Conservation (phyloP, 1,140 invertebrate species). For the Chlorops oryzae region DNA sequence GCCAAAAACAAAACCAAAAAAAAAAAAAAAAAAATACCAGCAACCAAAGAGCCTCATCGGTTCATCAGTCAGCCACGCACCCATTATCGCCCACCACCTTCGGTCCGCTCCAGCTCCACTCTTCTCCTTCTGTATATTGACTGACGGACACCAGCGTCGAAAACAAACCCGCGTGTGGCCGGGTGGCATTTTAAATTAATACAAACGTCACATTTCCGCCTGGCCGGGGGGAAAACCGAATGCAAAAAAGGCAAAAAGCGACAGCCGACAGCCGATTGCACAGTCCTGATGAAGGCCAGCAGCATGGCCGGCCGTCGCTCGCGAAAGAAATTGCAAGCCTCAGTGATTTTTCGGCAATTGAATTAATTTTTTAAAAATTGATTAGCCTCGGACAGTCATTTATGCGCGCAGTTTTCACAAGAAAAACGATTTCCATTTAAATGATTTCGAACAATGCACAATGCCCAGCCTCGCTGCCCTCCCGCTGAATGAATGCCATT, state of each 20-base stretch:
- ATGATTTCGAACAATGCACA: background rate
- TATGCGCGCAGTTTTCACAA: conserved; percentile 2
- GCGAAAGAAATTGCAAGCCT: conserved; percentile 32
- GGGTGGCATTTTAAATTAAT: conserved; percentile 14
- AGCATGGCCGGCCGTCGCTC: conserved; percentile 11
- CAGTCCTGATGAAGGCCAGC: background rate
- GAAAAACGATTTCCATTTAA: background rate
- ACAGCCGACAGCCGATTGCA: background rate
- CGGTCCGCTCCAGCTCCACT: no score
- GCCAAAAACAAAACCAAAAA: conserved; percentile 15
- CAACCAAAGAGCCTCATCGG: no score
- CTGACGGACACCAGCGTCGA: no score
- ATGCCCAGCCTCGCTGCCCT: no score
- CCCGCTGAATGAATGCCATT: no score
- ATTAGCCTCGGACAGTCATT: conserved; percentile 33
- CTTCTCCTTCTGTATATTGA: no score
- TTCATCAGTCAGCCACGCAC: no score
- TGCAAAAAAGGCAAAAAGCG: background rate
- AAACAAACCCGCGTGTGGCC: conserved; percentile 4
- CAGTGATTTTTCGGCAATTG: conserved; percentile 47
- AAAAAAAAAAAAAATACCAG: conserved; percentile 15
- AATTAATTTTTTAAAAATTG: conserved; percentile 48
- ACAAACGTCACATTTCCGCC: conserved; percentile 14
- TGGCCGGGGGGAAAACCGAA: conserved; percentile 19
- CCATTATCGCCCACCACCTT: no score